Conservation (phyloP, 2,888 invertebrate genomes). For the Trichogramma dendrolimi region DNA sequence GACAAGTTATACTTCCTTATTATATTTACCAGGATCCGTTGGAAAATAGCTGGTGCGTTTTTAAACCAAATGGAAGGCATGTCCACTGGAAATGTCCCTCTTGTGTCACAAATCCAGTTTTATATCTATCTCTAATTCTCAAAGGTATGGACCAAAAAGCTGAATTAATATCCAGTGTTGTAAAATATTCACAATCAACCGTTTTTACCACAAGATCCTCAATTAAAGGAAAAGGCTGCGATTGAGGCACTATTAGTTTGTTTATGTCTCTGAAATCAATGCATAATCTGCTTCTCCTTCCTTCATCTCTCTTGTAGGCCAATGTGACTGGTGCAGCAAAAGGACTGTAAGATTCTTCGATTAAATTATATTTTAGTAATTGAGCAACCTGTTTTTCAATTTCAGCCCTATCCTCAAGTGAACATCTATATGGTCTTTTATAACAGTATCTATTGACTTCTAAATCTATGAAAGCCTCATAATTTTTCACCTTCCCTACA, state of each 20-base stretch:
- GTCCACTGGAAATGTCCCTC: conserved; percentile 13
- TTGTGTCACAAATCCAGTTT: conserved; percentile 25
- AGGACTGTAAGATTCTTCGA: conserved; percentile 33
- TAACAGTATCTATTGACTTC: conserved; percentile 29
- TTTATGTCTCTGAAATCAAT: too few relatives aligned
- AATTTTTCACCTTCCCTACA: conserved; percentile 30
- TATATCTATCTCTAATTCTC: conserved; percentile 26
- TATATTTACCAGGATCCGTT: too few relatives aligned
- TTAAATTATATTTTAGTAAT: conserved; percentile 30
- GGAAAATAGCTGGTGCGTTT: conserved; percentile 10
- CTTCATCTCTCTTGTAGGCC: conserved; percentile 31
- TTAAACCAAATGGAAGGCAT: conserved; percentile 15
- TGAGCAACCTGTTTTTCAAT: conserved; percentile 32
- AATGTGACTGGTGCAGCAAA: conserved; percentile 32
- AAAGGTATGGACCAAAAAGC: conserved; percentile 34
- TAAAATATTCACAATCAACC: conserved; percentile 22
- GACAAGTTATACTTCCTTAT: conserved; percentile 19
- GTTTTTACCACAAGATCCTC: not conserved
- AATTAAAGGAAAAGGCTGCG: too few relatives aligned
- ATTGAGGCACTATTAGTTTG: too few relatives aligned
- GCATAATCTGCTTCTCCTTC: not conserved
- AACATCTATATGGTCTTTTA: conserved; percentile 31
- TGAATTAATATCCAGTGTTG: conserved; percentile 33
- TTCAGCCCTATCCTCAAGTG: conserved; percentile 29
- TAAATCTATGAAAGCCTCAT: conserved; percentile 33